phyloP scores from a whole-genome alignment of 2,888 invertebrate genomes.

The Drosophila seclusa region DNA sequence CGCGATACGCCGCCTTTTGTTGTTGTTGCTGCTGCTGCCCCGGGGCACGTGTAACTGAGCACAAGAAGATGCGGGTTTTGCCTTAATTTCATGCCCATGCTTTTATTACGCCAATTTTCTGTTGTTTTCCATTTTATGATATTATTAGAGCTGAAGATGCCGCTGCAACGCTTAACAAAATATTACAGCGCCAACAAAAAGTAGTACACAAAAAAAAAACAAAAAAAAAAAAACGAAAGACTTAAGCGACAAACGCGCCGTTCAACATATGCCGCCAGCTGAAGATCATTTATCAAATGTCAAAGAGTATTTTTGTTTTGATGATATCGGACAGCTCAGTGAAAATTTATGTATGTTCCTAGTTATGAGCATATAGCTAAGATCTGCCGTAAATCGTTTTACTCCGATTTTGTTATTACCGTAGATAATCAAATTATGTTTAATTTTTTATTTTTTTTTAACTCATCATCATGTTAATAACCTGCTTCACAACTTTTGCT shows the following conservation, averaged over 20 bases:
- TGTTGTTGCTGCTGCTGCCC: constrained; percentile 2
- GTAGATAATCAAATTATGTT: constrained; percentile 2
- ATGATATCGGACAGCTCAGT: neutral
- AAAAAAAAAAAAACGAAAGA: constrained; percentile 43
- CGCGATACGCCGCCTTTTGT: constrained; percentile 48
- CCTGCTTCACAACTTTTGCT: constrained; percentile 39
- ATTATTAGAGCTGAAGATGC: constrained; percentile 36
- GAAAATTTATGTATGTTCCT: neutral
- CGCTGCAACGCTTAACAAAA: constrained; percentile 7
- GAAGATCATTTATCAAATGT: constrained; percentile 21
- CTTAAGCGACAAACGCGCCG: constrained; percentile 58
- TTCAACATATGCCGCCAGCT: constrained; percentile 5
- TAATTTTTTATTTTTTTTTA: neutral
- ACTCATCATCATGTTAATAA: constrained; percentile 19
- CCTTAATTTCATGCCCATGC: constrained; percentile 56
- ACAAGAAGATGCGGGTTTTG: constrained; percentile 47
- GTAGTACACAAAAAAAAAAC: constrained; percentile 1
- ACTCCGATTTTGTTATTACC: constrained; percentile 2
- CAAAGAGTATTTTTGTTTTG: neutral
- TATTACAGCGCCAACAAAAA: neutral
- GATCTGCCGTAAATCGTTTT: neutral
- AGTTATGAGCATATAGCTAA: neutral
- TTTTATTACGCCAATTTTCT: constrained; percentile 61
- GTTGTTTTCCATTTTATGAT: constrained; percentile 44
- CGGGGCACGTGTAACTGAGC: constrained; percentile 14